A percentile compares a stretch with the other conserved stretches of the same genome.
phyloP scores from a whole-genome alignment of 2,888 invertebrate genomes.

The Agonopterix arenella region DNA sequence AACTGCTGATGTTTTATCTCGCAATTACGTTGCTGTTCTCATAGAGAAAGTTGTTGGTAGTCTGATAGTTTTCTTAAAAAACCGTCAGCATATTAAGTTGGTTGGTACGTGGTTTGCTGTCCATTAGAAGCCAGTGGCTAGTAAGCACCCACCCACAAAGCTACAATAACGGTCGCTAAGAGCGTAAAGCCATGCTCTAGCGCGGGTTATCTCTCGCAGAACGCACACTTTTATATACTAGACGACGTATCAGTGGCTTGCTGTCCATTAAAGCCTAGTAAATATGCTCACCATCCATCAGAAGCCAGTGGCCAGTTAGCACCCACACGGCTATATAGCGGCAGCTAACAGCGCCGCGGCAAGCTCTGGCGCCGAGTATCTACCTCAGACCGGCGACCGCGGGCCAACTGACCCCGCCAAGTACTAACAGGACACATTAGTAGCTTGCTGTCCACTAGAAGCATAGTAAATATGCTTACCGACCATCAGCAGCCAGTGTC shows the following conservation, averaged over 20 bases:
- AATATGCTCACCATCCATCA: constrained; percentile 89
- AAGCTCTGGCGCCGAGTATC: constrained; percentile 96
- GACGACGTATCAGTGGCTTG: too few relatives aligned
- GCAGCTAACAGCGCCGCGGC: constrained; percentile 94
- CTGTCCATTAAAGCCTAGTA: too few relatives aligned
- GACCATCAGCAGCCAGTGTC: constrained; percentile 99
- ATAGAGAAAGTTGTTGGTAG: too few relatives aligned
- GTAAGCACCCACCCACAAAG: constrained; percentile 99
- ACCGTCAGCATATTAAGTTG: too few relatives aligned
- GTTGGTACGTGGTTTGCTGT: constrained; percentile 35
- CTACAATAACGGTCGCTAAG: constrained; percentile 94
- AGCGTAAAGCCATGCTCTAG: constrained; percentile 96
- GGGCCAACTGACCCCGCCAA: constrained; percentile 74
- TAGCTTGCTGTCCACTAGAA: too few relatives aligned
- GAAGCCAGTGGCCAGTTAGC: constrained; percentile 97
- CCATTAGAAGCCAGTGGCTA: constrained; percentile 99
- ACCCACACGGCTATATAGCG: constrained; percentile 98
- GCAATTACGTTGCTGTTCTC: too few relatives aligned
- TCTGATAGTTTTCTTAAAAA: too few relatives aligned
- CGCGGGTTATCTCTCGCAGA: constrained; percentile 96
- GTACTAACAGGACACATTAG: too few relatives aligned
- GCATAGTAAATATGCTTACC: constrained; percentile 63
- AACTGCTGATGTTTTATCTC: too few relatives aligned
- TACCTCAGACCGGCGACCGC: constrained; percentile 90
- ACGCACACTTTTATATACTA: too few relatives aligned